Conservation (phyloP, 2,113 vertebrate species). For the Pleuronectes platessa region DNA sequence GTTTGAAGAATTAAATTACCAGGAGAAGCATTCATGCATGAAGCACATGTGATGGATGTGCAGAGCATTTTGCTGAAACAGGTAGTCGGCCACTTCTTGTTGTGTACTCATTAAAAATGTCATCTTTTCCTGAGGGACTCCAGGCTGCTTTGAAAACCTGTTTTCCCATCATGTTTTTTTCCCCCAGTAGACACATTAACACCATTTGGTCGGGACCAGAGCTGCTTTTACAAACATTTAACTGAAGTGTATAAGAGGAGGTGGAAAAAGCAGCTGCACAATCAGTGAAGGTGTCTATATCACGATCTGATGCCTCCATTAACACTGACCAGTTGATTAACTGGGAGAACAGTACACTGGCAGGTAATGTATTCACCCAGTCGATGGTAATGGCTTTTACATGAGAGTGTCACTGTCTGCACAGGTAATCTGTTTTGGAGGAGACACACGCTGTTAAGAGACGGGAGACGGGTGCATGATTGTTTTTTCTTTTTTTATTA, state of each 20-base stretch:
- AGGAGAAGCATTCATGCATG: background rate
- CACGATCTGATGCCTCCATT: constrained; percentile 65
- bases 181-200: too few relatives aligned
- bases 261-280: constrained; percentile 3
- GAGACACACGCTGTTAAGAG: constrained; percentile 27
- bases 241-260: constrained; percentile 13
- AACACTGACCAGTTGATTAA: constrained; percentile 73
- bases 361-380: constrained; percentile 69
- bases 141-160: background rate
- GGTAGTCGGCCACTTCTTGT: constrained; percentile 10
- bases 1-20: background rate
- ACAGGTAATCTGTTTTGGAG: constrained; percentile 52
- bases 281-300: constrained; percentile 46
- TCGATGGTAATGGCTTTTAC: constrained; percentile 64
- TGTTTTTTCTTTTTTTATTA: too few relatives aligned
- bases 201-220: too few relatives aligned
- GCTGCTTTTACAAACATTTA: background rate
- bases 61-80: constrained; percentile 3
- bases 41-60: constrained; percentile 14
- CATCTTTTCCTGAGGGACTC: background rate
- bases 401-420: constrained; percentile 49
- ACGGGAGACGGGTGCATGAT: background rate
- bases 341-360: constrained; percentile 56
- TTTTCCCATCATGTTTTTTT: too few relatives aligned
- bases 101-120: constrained; percentile 29